These are phyloP conservation scores for Tachyglossus aculeatus DNA, from an alignment of 2,797 vertebrate genomes.

Conservation along the genomic window DNA sequence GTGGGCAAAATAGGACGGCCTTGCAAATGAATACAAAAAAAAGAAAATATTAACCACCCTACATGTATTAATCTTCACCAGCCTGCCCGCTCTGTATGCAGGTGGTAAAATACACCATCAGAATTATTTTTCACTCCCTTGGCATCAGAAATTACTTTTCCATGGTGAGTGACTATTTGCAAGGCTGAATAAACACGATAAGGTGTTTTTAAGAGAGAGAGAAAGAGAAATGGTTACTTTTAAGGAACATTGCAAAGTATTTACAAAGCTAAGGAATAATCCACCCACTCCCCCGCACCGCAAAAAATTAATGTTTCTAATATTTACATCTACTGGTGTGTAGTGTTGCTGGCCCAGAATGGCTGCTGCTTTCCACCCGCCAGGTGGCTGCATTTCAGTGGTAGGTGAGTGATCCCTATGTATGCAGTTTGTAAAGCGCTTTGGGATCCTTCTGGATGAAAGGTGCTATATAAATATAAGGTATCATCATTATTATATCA, in stretches of 20 bases:
- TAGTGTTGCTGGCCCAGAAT: conserved; percentile 24
- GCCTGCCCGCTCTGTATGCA: neutral
- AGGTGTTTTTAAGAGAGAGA: neutral
- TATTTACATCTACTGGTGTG: conserved; percentile 28
- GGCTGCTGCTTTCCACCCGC: conserved; percentile 4
- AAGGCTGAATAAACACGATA: neutral
- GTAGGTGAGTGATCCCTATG: conserved; percentile 30
- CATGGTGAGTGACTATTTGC: neutral
- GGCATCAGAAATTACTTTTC: neutral
- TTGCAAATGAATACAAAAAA: conserved; percentile 4
- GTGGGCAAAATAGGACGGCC: neutral
- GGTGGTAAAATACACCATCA: neutral
- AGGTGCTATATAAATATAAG: conserved; percentile 24
- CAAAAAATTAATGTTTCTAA: conserved; percentile 8
- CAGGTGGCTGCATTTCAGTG: conserved; percentile 9
- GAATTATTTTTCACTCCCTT: too few relatives aligned
- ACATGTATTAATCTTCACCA: neutral
- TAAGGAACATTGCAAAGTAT: conserved; percentile 3
- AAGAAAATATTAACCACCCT: neutral
- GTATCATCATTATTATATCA: conserved; percentile 15
- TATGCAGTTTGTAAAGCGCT: conserved; percentile 33
- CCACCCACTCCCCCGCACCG: neutral
- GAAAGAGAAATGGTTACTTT: neutral
- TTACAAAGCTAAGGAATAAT: conserved; percentile 39
- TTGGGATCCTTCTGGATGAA: conserved; percentile 39